Percentiles rank a stretch among this genome's conserved stretches.
These are phyloP conservation scores for Diaperis boleti DNA, from an alignment of 2,888 invertebrate genomes.

Conservation along the genomic window DNA sequence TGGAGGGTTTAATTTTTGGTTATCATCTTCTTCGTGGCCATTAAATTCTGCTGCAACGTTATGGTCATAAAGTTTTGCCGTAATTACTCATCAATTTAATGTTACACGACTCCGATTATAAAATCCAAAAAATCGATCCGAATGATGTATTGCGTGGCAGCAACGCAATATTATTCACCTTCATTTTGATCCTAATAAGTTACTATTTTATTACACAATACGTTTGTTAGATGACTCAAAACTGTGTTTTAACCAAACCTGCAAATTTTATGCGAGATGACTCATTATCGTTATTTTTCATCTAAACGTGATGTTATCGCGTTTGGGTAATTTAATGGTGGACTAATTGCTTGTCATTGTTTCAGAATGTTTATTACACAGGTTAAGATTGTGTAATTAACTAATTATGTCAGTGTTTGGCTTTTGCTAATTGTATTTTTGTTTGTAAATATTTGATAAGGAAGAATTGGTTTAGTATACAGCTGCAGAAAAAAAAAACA, in stretches of 20 bases:
- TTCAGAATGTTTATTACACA: no score
- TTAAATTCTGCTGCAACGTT: constrained; percentile 28
- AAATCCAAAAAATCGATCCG: neutral
- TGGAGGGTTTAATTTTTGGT: constrained; percentile 29
- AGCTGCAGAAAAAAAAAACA: no score
- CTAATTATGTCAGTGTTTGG: no score
- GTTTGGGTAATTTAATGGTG: constrained; percentile 28
- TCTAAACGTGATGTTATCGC: constrained; percentile 5
- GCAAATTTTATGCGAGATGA: constrained; percentile 2
- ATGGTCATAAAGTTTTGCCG: constrained; percentile 34
- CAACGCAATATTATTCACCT: no score
- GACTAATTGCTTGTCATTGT: no score
- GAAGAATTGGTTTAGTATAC: no score
- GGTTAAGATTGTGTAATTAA: no score
- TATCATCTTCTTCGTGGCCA: constrained; percentile 23
- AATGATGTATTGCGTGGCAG: no score
- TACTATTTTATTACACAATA: neutral
- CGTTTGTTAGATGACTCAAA: neutral
- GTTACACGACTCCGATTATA: neutral
- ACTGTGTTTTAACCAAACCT: neutral
- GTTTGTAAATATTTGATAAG: no score
- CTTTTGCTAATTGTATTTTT: no score
- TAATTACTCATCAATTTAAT: constrained; percentile 34
- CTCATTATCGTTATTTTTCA: constrained; percentile 15
- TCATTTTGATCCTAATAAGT: no score